phyloP scores from a whole-genome alignment of 2,113 vertebrate species.

The Athene cunicularia region DNA sequence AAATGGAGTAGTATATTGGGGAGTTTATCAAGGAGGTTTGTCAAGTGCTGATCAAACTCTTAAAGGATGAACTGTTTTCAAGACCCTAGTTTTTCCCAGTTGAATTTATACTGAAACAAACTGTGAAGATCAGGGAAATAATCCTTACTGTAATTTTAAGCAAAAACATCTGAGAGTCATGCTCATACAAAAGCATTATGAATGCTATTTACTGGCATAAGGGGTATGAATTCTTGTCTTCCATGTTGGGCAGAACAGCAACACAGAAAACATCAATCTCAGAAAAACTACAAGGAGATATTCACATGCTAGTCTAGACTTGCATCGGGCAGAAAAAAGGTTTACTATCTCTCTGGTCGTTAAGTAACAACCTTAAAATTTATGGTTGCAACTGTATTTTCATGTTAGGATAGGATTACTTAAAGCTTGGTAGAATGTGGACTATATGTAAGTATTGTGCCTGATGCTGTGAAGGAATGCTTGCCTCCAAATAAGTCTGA shows the following conservation, averaged over 20 bases:
- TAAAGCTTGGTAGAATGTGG: neutral
- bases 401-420: neutral
- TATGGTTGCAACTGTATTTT: neutral
- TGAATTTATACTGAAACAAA: neutral
- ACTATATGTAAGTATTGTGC: neutral
- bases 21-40: neutral
- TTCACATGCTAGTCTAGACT: neutral
- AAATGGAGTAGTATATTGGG: neutral
- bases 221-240: neutral
- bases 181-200: neutral
- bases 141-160: neutral
- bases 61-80: neutral
- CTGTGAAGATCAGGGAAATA: neutral
- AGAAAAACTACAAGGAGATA: neutral
- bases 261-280: neutral
- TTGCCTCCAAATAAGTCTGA: neutral
- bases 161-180: neutral
- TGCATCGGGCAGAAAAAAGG: neutral
- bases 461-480: neutral
- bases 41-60: neutral
- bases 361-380: neutral
- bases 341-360: neutral
- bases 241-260: neutral
- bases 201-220: neutral
- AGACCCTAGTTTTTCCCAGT: neutral